These are phyloP conservation scores for Gephyroberyx darwinii DNA, from an alignment of 2,797 vertebrate genomes.

Conservation along the genomic window DNA sequence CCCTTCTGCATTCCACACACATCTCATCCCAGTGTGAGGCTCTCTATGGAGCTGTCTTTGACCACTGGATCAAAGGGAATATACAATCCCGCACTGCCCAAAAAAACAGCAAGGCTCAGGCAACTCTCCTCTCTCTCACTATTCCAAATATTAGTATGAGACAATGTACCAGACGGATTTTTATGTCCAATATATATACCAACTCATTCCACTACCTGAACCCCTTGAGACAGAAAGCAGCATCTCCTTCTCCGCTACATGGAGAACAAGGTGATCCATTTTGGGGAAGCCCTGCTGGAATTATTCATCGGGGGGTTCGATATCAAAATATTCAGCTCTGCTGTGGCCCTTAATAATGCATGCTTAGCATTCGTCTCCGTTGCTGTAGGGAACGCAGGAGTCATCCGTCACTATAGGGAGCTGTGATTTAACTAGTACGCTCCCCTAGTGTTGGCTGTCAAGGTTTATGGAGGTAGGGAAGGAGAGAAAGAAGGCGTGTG, in stretches of 20 bases:
- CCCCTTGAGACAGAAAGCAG: slow-evolving; percentile 55
- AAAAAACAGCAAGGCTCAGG: slow-evolving; percentile 42
- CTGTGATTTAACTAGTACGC: slow-evolving; percentile 48
- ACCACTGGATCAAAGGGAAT: slow-evolving; percentile 81
- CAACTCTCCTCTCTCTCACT: slow-evolving; percentile 41
- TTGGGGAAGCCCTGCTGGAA: slow-evolving; percentile 69
- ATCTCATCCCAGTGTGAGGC: slow-evolving; percentile 59
- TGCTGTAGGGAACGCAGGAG: slow-evolving; percentile 62
- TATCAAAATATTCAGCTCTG: slow-evolving; percentile 77
- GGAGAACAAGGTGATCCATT: slow-evolving; percentile 72
- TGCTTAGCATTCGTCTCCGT: slow-evolving; percentile 73
- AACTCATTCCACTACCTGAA: slow-evolving; percentile 39
- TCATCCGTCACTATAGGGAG: slow-evolving; percentile 70
- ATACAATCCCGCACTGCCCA: slow-evolving; percentile 62
- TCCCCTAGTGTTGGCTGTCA: slow-evolving; percentile 47
- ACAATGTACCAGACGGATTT: slow-evolving; percentile 44
- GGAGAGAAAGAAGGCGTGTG: slow-evolving; percentile 58
- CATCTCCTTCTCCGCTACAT: slow-evolving; percentile 49
- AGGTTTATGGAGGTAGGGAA: slow-evolving; percentile 57
- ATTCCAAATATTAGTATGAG: slow-evolving; percentile 54
- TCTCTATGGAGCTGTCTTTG: slow-evolving; percentile 71
- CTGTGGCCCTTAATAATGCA: slow-evolving; percentile 78
- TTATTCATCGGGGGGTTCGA: slow-evolving; percentile 78
- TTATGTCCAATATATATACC: slow-evolving; percentile 49
- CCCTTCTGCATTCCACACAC: slow-evolving; percentile 61